Percentiles rank a stretch among this genome's conserved stretches.
phyloP scores from a whole-genome alignment of 1,140 invertebrate genomes.

The Eupeodes corollae region DNA sequence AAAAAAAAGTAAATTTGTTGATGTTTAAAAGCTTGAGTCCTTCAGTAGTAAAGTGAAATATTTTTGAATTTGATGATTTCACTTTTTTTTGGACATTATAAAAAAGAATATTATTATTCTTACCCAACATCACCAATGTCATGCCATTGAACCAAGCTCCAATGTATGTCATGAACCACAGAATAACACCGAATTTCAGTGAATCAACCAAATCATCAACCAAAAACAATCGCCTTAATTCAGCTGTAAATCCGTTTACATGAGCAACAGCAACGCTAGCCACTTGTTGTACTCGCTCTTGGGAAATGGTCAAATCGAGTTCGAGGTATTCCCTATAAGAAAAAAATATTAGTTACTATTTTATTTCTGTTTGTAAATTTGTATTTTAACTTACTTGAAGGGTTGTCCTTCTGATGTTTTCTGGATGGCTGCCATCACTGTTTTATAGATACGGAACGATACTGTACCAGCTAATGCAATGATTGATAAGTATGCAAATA shows the following conservation, averaged over 20 bases:
- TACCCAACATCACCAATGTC: slow-evolving; percentile 88
- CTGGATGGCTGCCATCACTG: slow-evolving; percentile 87
- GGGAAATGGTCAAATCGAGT: slow-evolving; percentile 68
- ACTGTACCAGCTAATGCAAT: slow-evolving; percentile 71
- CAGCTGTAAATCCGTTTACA: slow-evolving; percentile 62
- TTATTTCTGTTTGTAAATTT: background rate
- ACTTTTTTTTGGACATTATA: background rate
- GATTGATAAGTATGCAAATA: slow-evolving; percentile 83
- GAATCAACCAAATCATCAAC: slow-evolving; percentile 95
- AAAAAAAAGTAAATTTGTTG: background rate
- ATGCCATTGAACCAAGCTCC: slow-evolving; percentile 97
- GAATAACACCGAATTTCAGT: slow-evolving; percentile 80
- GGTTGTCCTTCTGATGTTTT: slow-evolving; percentile 95
- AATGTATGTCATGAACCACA: slow-evolving; percentile 92
- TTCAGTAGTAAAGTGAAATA: too few species aligned
- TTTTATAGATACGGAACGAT: slow-evolving; percentile 91
- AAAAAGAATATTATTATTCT: slow-evolving; percentile 20
- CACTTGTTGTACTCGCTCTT: slow-evolving; percentile 78
- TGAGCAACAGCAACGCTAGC: slow-evolving; percentile 74
- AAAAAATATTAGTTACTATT: slow-evolving; percentile 1
- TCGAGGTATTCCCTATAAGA: slow-evolving; percentile 73
- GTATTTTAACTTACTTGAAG: slow-evolving; percentile 69
- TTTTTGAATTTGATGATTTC: too few species aligned
- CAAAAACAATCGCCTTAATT: slow-evolving; percentile 84
- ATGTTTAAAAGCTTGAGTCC: background rate